A percentile compares a stretch with the other conserved stretches of the same genome.
These are phyloP conservation scores for Nycticryphes semicollaris DNA, from an alignment of 2,113 vertebrate genomes.

Conservation along the genomic window DNA sequence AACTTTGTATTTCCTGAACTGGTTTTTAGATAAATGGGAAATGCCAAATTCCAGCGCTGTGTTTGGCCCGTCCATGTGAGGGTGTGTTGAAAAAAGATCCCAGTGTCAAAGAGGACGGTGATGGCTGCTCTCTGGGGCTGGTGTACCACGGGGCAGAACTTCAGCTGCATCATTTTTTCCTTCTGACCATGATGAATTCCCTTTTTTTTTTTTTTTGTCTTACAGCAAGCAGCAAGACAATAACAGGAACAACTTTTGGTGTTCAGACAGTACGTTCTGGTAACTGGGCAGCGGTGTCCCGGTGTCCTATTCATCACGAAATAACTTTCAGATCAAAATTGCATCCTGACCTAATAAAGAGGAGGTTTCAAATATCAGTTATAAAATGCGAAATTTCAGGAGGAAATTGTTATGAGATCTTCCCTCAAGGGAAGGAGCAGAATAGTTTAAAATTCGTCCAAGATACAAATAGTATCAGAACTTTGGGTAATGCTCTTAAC, in stretches of 20 bases:
- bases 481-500: neutral
- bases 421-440: slow-evolving; percentile 8
- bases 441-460: neutral
- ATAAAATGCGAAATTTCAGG: neutral
- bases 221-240: neutral
- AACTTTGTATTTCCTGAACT: neutral
- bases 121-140: neutral
- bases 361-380: neutral
- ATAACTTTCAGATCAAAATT: neutral
- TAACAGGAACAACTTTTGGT: neutral
- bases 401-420: slow-evolving; percentile 17
- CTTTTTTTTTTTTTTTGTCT: neutral
- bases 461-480: neutral
- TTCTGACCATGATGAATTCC: neutral
- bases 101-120: neutral
- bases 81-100: neutral
- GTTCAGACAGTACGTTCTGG: neutral
- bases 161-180: neutral
- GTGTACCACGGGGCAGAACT: neutral
- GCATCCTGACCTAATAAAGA: neutral
- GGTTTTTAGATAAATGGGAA: neutral
- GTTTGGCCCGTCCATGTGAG: neutral
- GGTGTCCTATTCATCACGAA: neutral
- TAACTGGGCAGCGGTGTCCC: neutral
- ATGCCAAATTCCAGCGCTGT: neutral